These are phyloP conservation scores for Piprites chloris DNA, from an alignment of 2,113 vertebrate species.

Conservation along the genomic window DNA sequence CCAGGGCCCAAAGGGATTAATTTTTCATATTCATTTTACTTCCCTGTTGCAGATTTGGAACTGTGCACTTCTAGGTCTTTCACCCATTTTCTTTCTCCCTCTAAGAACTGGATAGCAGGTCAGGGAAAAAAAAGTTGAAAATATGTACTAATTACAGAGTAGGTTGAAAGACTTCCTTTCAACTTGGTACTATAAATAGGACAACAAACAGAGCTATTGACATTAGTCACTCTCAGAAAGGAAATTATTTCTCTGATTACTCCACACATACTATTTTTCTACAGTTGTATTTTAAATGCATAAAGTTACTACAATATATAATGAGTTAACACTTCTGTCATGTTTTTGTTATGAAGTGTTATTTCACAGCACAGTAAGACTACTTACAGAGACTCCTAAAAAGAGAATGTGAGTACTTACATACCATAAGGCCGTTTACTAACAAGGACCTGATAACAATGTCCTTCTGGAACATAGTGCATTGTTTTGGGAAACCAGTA, in stretches of 20 bases:
- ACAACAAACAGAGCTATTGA: background rate
- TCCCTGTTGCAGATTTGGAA: conserved; percentile 5
- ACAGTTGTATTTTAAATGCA: background rate
- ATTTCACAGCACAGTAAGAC: background rate
- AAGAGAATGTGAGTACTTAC: background rate
- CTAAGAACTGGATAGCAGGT: background rate
- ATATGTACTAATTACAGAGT: background rate
- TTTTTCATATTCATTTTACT: conserved; percentile 61
- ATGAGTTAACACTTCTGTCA: background rate
- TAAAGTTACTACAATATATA: background rate
- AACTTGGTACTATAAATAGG: background rate
- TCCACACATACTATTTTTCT: background rate
- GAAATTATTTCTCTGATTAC: background rate
- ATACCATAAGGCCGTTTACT: background rate
- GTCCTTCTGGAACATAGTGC: background rate
- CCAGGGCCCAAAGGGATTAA: conserved; percentile 18
- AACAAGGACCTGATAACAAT: background rate
- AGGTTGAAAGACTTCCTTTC: conserved; percentile 20
- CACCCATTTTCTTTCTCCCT: conserved; percentile 8
- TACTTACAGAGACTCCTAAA: background rate
- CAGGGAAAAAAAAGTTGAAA: background rate
- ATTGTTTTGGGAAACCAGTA: conserved; percentile 40
- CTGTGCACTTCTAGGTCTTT: background rate
- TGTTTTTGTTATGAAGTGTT: background rate
- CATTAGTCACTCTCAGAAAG: background rate